Evolutionary conservation across 2,113 vertebrate genomes (phyloP).

Genomic region (Heptranchias perlo): DNA sequence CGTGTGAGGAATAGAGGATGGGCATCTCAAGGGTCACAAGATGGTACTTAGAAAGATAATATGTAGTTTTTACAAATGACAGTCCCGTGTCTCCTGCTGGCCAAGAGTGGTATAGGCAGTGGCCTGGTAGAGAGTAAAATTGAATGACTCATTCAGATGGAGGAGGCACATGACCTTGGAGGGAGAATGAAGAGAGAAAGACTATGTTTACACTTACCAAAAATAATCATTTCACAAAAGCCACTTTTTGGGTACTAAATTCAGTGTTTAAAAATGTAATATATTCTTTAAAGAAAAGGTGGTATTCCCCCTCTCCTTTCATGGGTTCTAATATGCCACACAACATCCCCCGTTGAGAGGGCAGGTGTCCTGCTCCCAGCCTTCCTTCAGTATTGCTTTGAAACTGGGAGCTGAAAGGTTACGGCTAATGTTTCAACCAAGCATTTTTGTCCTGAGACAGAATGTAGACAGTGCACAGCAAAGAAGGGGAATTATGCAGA

Average conservation of each 20-base stretch:
- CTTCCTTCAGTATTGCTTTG: neutral
- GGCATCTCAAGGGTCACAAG: neutral
- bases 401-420: neutral
- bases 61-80: neutral
- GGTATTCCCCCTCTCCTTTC: neutral
- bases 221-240: neutral
- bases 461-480: neutral
- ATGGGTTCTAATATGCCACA: too few species aligned
- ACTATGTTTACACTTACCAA: neutral
- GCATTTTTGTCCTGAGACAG: neutral
- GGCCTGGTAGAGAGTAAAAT: neutral
- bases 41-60: neutral
- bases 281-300: too few species aligned
- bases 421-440: neutral
- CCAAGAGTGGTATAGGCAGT: neutral
- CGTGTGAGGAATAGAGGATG: too few species aligned
- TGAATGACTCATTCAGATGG: neutral
- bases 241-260: neutral
- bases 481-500: neutral
- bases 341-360: neutral
- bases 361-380: neutral
- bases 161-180: neutral
- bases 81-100: neutral
- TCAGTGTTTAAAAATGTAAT: neutral
- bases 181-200: neutral